Evolutionary conservation across 1,140 invertebrate genomes (phyloP).

Genomic region (Samia ricini): DNA sequence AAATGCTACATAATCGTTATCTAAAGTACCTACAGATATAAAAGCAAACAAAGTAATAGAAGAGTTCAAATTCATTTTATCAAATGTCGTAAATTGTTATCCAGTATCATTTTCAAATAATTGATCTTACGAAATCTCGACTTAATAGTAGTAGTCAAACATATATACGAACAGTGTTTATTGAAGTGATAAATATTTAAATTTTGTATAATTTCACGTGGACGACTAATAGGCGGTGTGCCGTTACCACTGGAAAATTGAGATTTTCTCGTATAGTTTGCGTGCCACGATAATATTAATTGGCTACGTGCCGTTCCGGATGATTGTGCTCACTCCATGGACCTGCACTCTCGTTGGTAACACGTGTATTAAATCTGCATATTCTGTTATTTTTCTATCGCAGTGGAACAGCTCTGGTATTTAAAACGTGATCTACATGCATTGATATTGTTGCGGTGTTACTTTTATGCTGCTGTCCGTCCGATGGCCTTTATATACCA

Average conservation of each 20-base stretch:
- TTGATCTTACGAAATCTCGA: too few relatives aligned
- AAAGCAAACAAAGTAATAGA: background rate
- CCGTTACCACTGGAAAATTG: conserved; percentile 27
- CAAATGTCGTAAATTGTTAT: background rate
- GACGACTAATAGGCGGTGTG: background rate
- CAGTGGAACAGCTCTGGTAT: conserved; percentile 28
- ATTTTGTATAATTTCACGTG: background rate
- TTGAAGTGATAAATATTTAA: background rate
- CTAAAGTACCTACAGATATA: background rate
- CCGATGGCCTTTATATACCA: background rate
- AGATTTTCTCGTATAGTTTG: conserved; percentile 25
- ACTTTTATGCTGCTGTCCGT: background rate
- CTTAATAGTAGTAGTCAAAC: too few relatives aligned
- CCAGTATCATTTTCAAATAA: too few relatives aligned
- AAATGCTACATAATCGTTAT: background rate
- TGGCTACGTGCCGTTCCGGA: conserved; percentile 52
- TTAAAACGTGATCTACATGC: conserved; percentile 19
- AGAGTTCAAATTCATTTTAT: background rate
- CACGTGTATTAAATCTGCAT: conserved; percentile 29
- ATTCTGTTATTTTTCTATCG: conserved; percentile 29
- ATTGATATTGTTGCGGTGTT: background rate
- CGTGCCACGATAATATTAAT: conserved; percentile 49
- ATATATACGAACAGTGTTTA: background rate
- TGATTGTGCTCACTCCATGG: conserved; percentile 40
- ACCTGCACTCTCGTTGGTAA: conserved; percentile 27